phyloP scores from a whole-genome alignment of 2,797 vertebrate genomes.

The Hybognathus amarus region DNA sequence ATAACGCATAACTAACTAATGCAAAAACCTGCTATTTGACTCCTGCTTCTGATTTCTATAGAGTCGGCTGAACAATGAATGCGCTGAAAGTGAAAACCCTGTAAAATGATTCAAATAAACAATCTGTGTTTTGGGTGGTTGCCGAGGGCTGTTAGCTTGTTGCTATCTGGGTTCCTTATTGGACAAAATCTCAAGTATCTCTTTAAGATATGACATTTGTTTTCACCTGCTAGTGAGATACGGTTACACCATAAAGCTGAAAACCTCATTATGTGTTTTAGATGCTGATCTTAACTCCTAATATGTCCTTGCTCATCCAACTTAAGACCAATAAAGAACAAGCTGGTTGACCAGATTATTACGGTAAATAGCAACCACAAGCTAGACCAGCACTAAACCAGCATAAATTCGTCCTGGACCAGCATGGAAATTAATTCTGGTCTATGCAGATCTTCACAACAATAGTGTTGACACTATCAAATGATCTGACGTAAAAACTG shows the following conservation, averaged over 20 bases:
- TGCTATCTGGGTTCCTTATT: not conserved
- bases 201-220: not conserved
- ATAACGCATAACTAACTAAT: not conserved
- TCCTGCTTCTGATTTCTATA: not conserved
- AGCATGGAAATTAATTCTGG: not conserved
- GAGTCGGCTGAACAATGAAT: not conserved
- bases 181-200: not conserved
- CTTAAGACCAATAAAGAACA: not conserved
- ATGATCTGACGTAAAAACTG: not conserved
- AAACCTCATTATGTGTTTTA: not conserved
- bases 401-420: not conserved
- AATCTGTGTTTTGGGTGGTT: not conserved
- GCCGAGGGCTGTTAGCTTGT: not conserved
- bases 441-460: not conserved
- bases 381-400: not conserved
- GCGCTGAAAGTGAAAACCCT: not conserved
- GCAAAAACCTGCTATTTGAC: not conserved
- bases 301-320: not conserved
- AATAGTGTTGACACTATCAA: not conserved
- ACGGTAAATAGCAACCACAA: not conserved
- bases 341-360: constrained; percentile 5
- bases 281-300: not conserved
- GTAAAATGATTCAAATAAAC: not conserved
- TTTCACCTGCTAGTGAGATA: not conserved
- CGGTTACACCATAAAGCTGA: not conserved